Evolutionary conservation across 2,113 vertebrate species (phyloP), one percentile per base, ranked within the genome.

Genomic region (Columba livia): DNA sequence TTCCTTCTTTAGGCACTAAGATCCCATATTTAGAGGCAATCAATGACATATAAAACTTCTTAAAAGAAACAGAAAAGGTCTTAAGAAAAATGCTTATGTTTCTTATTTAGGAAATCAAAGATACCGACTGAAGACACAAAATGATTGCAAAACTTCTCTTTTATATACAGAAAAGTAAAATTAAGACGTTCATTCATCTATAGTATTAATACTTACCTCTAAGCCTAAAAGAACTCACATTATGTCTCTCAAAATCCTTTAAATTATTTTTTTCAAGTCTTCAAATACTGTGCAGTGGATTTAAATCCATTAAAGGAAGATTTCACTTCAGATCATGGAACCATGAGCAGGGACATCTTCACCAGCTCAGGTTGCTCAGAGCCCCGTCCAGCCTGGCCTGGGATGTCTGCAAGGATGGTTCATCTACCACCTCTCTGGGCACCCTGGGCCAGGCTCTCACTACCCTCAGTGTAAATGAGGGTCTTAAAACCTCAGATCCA

Each of bases 271-370:
- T 85, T 90, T 71, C 56, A 94, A 60, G 31, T 24, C 64, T 84
- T 91, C 83, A 84, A 82, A 90, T 80, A 92, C 12, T 17, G 12
- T 89, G 72, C 5, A 26, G 73, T 28, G 7, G 66, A 67, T 85
- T 94, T 86, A 78, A 88, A 93, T 64, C 90, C 69, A 80, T 91
- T 94, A 83, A 62, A 89, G 48, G 44, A 79, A 86, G 65, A 90
- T 85, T 94, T 85, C 42, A 10, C 53, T 94, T 84, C 85, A 90
- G 85, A 94, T 93, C 56, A 42, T 42, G 42, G 42, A 42, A 42
- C 12, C 42, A 42, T 42, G 42, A 42, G 42, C 42, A 42, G 13
- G 42, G 42, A 42, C 42, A 42, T 42, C 42, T 42, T 16, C 42
- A 42, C 42, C 42, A 42, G 42, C 42, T 42, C 42, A 42, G 42